phyloP scores from a whole-genome alignment of 2,888 invertebrate species.

The Eretmocerus hayati region DNA sequence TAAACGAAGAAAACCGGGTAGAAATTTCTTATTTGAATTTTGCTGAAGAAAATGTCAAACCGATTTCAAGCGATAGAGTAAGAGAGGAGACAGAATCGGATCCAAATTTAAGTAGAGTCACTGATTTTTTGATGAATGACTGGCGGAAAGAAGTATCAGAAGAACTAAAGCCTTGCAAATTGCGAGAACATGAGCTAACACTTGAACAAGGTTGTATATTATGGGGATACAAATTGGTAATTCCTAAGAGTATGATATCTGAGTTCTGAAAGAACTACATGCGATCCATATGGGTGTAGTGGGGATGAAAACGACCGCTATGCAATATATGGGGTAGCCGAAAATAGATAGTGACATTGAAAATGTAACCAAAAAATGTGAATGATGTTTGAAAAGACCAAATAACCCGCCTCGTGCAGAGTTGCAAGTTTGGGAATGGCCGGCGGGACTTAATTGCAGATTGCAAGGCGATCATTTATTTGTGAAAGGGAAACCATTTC shows the following conservation, averaged over 20 bases:
- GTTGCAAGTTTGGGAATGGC: conserved; percentile 1
- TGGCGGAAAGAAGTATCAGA: conserved; percentile 11
- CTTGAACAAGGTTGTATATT: conserved; percentile 21
- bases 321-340: too few relatives aligned
- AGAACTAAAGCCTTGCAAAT: conserved; percentile 7
- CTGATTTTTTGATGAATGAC: conserved; percentile 8
- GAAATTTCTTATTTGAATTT: conserved; percentile 24
- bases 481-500: not conserved
- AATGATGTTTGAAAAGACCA: not conserved
- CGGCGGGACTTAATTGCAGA: not conserved
- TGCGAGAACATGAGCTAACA: conserved; percentile 10
- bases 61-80: not conserved
- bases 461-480: conserved; percentile 1
- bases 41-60: conserved; percentile 11
- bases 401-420: not conserved
- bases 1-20: not conserved
- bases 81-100: conserved; percentile 8
- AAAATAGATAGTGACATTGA: too few relatives aligned
- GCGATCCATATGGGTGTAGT: too few relatives aligned
- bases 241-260: too few relatives aligned
- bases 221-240: too few relatives aligned
- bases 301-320: too few relatives aligned
- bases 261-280: too few relatives aligned
- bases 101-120: conserved; percentile 14
- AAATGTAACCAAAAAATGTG: too few relatives aligned